These are phyloP conservation scores for Oceanodroma leucorhoa DNA, from an alignment of 2,797 vertebrate species.

Conservation along the genomic window DNA sequence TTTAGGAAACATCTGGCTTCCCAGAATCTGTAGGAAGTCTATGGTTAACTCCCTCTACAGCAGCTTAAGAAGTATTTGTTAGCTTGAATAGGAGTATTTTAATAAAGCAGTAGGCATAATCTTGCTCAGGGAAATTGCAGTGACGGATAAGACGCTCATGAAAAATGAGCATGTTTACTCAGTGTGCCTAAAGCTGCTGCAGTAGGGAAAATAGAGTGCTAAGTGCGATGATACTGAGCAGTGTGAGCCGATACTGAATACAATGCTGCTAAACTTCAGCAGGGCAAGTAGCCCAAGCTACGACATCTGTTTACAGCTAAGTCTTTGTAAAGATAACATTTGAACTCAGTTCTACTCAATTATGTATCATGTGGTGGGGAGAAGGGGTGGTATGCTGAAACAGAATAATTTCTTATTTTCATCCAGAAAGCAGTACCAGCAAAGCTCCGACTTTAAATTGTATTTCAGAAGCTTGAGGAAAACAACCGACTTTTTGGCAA, in stretches of 20 bases:
- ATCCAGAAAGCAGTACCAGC: neutral
- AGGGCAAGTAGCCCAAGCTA: neutral
- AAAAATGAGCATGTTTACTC: neutral
- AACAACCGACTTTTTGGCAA: neutral
- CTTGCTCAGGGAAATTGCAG: neutral
- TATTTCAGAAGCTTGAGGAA: conserved; percentile 7
- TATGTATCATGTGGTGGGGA: accelerated
- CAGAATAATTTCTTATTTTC: neutral
- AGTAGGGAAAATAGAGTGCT: neutral
- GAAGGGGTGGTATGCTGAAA: neutral
- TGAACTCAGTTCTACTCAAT: neutral
- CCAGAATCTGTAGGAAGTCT: conserved; percentile 57
- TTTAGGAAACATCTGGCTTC: conserved; percentile 69
- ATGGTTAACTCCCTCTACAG: conserved; percentile 50
- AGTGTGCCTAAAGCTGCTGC: neutral
- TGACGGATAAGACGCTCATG: neutral
- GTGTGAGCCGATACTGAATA: neutral
- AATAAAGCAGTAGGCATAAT: conserved; percentile 2
- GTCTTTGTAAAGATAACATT: neutral
- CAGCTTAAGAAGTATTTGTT: conserved; percentile 24
- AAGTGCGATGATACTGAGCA: neutral
- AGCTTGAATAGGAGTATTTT: conserved; percentile 17
- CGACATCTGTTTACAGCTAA: neutral
- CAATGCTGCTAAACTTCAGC: neutral
- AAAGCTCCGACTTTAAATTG: neutral